phyloP scores from a whole-genome alignment of 2,888 invertebrate genomes.

The Nemapogon koenigi region DNA sequence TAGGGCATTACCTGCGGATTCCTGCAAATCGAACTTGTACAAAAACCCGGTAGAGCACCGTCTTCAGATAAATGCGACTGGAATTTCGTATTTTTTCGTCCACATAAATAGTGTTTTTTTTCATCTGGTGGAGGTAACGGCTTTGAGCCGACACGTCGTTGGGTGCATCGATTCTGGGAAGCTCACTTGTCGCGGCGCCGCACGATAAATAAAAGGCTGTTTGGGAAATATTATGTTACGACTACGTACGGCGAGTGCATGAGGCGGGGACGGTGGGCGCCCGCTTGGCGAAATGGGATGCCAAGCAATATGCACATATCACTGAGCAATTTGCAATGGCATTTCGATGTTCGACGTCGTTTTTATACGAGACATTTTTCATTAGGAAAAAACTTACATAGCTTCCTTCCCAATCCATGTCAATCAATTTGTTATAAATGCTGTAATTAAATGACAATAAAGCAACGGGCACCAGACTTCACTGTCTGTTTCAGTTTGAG shows the following conservation, averaged over 20 bases:
- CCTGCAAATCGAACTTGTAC: conserved; percentile 48
- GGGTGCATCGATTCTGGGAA: conserved; percentile 50
- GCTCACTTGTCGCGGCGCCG: conserved; percentile 57
- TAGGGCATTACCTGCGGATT: conserved; percentile 48
- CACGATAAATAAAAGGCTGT: conserved; percentile 61
- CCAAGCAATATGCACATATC: conserved; percentile 9
- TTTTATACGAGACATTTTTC: too few species aligned
- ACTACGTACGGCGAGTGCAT: conserved; percentile 35
- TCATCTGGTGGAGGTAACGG: conserved; percentile 43
- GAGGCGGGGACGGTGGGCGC: conserved; percentile 30
- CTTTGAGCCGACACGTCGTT: conserved; percentile 50
- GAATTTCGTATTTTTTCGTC: conserved; percentile 53
- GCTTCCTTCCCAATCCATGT: too few species aligned
- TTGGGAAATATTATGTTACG: conserved; percentile 63
- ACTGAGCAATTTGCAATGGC: conserved; percentile 2
- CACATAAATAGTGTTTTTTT: conserved; percentile 62
- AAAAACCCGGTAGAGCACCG: conserved; percentile 53
- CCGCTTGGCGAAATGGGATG: conserved; percentile 32
- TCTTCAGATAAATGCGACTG: conserved; percentile 49
- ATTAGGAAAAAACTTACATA: too few species aligned
- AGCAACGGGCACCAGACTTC: too few species aligned
- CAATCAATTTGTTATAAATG: too few species aligned
- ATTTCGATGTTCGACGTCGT: too few species aligned
- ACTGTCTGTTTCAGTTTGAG: too few species aligned
- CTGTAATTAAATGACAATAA: too few species aligned